Evolutionary conservation across 2,888 invertebrate species (phyloP).

Genomic region (Thymelicus acteon): DNA sequence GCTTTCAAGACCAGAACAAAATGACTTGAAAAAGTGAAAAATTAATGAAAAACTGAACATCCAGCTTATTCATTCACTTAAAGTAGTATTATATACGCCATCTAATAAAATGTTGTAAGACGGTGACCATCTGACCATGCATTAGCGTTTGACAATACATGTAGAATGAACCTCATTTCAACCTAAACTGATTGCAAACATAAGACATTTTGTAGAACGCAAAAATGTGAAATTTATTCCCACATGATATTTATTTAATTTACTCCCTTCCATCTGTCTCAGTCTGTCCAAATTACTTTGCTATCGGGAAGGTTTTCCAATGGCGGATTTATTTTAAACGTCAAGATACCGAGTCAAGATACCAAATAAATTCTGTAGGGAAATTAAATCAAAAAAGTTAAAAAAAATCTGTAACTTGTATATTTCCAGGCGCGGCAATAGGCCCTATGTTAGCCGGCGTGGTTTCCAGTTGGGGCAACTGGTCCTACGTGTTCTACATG

Average conservation of each 20-base stretch:
- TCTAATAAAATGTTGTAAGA: too few relatives aligned
- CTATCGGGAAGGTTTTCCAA: slow-evolving; percentile 2
- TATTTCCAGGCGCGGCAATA: slow-evolving; percentile 91
- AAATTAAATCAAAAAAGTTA: slow-evolving; percentile 46
- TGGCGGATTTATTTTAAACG: slow-evolving; percentile 48
- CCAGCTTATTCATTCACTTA: too few relatives aligned
- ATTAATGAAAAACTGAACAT: too few relatives aligned
- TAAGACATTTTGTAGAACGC: neutral
- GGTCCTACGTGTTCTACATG: slow-evolving; percentile 96
- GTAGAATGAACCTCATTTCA: too few relatives aligned
- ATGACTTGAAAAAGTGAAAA: too few relatives aligned
- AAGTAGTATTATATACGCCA: too few relatives aligned
- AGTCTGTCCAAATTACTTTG: neutral
- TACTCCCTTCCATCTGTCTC: neutral
- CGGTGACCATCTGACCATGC: too few relatives aligned
- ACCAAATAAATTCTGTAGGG: slow-evolving; percentile 35
- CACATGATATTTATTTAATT: neutral
- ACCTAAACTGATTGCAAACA: too few relatives aligned
- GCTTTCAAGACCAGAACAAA: too few relatives aligned
- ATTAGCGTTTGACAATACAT: too few relatives aligned
- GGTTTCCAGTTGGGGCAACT: slow-evolving; percentile 87
- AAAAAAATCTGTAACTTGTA: too few relatives aligned
- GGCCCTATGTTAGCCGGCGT: slow-evolving; percentile 96
- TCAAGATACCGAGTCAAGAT: slow-evolving; percentile 46
- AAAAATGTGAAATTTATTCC: neutral